Evolutionary conservation across 2,888 invertebrate species (phyloP), one percentile per base, ranked within the genome.

Genomic region (Cephus spinipes): DNA sequence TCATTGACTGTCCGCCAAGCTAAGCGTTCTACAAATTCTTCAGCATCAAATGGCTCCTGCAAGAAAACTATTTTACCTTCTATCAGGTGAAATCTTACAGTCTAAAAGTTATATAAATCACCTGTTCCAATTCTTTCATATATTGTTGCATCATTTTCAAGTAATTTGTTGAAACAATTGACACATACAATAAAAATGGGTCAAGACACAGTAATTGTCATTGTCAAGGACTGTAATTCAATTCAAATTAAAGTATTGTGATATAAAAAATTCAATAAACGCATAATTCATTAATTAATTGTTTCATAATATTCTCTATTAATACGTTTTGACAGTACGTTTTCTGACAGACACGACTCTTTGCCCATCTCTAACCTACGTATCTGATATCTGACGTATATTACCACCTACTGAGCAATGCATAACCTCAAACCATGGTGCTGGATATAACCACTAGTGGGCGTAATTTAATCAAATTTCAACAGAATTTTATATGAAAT

Each of bases 11-110:
- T 97, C 85, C 98, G 94, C 95, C 99, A 98, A 69, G 99, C 99
- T 88, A 99, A 93, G 77, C 98, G 94, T 91, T 99, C 99, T 1
- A 99, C 98, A 93, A 99, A 99, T 90, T 99, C 99, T 88, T 98
- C 97, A 15, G 98, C 96, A 93, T 98, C 98, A 91, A 99, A 99
- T 0, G 98, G 98, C 89, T 98, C 98, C 98, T 99, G 87, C 78
- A 92, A 91, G 82, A 75, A 79, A 79, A 79, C 73, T 55, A 55
- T 55, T 55, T 55, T 23, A 55, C 23, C 9, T 55, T 55, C 23
- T 23, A 55, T 55, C 9, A 23, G 55, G 23, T 55, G 2, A 34
- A 77, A 68, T 79, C 34, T n/a, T 68, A 69, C 68, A 74, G 75
- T 77, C 73, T 73, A 76, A 77, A 71, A 76, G 73, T 76, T 55